These are phyloP conservation scores for Holothuria scabra DNA, from an alignment of 53 echinoderm and acorn worm genomes.

Conservation along the genomic window DNA sequence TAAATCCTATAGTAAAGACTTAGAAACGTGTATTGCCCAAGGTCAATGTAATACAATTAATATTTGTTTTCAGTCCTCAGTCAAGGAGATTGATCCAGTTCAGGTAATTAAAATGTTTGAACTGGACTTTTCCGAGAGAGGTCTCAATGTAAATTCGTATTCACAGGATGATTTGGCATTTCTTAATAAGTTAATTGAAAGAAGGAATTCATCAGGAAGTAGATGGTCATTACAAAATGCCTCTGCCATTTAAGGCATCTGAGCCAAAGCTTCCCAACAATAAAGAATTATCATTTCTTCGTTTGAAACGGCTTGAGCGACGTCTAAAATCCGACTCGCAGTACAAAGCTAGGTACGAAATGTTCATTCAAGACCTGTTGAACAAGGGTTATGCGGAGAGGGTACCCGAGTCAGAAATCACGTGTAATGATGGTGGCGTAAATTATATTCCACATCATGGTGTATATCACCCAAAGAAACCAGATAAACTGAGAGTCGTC, in stretches of 20 bases:
- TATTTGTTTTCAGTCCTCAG: slow-evolving; percentile 5
- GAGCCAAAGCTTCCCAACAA: slow-evolving; percentile 46
- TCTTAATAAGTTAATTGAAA: too few relatives aligned
- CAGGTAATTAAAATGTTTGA: slow-evolving; percentile 27
- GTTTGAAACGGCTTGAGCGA: neutral
- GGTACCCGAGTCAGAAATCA: too few relatives aligned
- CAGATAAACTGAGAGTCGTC: too few relatives aligned
- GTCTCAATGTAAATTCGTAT: too few relatives aligned
- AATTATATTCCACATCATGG: slow-evolving; percentile 43
- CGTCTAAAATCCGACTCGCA: slow-evolving; percentile 20
- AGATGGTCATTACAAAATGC: slow-evolving; percentile 53
- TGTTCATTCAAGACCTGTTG: slow-evolving; percentile 25
- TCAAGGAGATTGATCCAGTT: too few relatives aligned
- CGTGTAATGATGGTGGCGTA: neutral
- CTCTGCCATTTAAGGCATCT: slow-evolving; percentile 18
- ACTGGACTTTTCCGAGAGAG: too few relatives aligned
- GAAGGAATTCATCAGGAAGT: neutral
- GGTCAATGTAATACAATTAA: neutral
- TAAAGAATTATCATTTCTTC: slow-evolving; percentile 25
- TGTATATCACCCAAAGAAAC: too few relatives aligned
- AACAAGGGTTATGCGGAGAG: slow-evolving; percentile 7
- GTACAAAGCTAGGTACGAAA: slow-evolving; percentile 35
- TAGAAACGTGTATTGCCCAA: too few relatives aligned
- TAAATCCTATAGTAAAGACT: too few relatives aligned
- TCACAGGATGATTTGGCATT: too few relatives aligned